Conservation (phyloP, 2,888 invertebrate species). For the Melinaea marsaeus region DNA sequence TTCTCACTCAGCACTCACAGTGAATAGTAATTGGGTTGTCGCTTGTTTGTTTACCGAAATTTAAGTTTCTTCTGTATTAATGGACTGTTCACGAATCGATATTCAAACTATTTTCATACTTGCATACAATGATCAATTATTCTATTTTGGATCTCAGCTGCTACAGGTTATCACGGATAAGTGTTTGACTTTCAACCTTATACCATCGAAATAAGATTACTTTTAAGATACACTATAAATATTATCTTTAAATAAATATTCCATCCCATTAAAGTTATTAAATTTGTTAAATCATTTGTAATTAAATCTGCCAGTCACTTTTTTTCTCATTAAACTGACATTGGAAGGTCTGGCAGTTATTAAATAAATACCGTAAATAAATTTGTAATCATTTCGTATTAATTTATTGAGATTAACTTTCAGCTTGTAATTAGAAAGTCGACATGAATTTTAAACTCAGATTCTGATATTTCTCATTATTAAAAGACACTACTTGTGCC, state of each 20-base stretch:
- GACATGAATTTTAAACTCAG: not conserved
- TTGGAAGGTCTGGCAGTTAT: too few relatives aligned
- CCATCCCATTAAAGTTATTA: too few relatives aligned
- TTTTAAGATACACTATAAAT: too few relatives aligned
- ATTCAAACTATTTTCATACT: constrained; percentile 13
- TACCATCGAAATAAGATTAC: too few relatives aligned
- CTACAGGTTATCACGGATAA: not conserved
- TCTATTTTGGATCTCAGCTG: constrained; percentile 23
- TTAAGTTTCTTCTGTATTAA: not conserved
- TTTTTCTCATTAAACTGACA: too few relatives aligned
- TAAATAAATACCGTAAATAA: too few relatives aligned
- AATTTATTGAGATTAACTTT: not conserved
- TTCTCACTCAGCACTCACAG: not conserved
- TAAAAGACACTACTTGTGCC: too few relatives aligned
- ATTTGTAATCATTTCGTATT: not conserved
- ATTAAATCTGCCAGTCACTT: too few relatives aligned
- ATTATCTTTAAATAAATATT: too few relatives aligned
- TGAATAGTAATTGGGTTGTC: not conserved
- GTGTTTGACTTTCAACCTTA: not conserved
- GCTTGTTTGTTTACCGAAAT: constrained; percentile 4
- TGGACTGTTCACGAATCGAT: constrained; percentile 3
- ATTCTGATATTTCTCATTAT: too few relatives aligned
- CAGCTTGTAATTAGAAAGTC: not conserved
- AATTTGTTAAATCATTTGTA: too few relatives aligned
- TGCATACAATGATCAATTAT: constrained; percentile 19